Percentiles rank a stretch among this genome's conserved stretches.
Evolutionary conservation across 2,888 invertebrate species (phyloP).

Genomic region (Pollenia labialis): DNA sequence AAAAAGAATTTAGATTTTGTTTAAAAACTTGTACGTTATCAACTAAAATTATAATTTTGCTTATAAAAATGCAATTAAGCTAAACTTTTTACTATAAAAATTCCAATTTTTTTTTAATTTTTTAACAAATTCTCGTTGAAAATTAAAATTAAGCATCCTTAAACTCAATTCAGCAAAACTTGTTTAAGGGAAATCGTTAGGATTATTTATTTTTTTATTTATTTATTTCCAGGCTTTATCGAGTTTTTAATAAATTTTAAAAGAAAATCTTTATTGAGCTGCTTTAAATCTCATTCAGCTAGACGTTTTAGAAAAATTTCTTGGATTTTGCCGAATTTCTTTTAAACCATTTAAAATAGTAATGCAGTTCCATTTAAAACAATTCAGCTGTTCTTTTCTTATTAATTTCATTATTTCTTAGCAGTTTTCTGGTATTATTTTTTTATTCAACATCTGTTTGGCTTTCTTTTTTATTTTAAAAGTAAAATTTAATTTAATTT

Average conservation of each 20-base stretch:
- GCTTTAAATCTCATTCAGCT: conserved; percentile 4
- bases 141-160: neutral
- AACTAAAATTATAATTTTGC: too few species aligned
- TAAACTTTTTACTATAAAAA: neutral
- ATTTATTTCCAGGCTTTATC: too few species aligned
- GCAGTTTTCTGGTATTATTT: too few species aligned
- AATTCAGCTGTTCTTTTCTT: conserved; percentile 2
- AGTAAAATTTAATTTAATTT: neutral
- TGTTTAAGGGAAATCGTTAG: neutral
- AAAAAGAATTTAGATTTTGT: too few species aligned
- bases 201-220: too few species aligned
- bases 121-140: neutral
- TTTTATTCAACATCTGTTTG: too few species aligned
- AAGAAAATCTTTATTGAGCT: neutral
- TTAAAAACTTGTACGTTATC: too few species aligned
- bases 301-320: neutral
- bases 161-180: neutral
- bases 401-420: neutral
- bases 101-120: neutral
- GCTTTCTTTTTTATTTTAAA: too few species aligned
- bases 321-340: neutral
- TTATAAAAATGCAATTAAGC: conserved; percentile 16
- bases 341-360: neutral
- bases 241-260: too few species aligned
- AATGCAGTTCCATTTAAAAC: neutral